Percentiles rank a stretch among this genome's conserved stretches.
These are phyloP conservation scores for Camponotus floridanus DNA, from an alignment of 1,140 invertebrate species.

Conservation along the genomic window DNA sequence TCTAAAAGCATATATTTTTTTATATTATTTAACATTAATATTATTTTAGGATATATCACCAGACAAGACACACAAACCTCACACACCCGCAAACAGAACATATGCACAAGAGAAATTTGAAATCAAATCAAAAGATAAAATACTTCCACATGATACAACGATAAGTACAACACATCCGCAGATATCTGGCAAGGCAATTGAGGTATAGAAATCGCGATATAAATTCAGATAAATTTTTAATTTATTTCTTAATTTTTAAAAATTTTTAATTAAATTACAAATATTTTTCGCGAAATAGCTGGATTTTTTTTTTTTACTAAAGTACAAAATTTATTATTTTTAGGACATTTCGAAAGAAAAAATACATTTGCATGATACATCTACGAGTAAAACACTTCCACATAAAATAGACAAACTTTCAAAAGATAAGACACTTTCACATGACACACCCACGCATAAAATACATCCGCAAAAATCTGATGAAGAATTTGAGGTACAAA, in stretches of 20 bases:
- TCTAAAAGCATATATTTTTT: background rate
- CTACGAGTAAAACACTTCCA: background rate
- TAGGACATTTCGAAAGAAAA: slow-evolving; percentile 31
- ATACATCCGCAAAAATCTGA: background rate
- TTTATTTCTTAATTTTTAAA: too few species aligned
- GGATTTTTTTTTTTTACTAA: too few species aligned
- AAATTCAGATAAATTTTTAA: too few species aligned
- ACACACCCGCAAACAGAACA: slow-evolving; percentile 1
- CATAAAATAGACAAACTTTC: background rate
- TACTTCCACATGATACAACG: background rate
- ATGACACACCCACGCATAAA: slow-evolving; percentile 15
- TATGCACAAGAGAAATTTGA: slow-evolving; percentile 6
- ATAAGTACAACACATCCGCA: slow-evolving; percentile 21
- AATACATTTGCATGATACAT: slow-evolving; percentile 16
- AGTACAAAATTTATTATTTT: too few species aligned
- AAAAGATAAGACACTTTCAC: slow-evolving; percentile 14
- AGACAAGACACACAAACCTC: slow-evolving; percentile 17
- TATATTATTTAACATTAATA: slow-evolving; percentile 15
- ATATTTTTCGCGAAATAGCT: too few species aligned
- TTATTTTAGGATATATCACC: slow-evolving; percentile 51
- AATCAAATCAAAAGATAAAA: slow-evolving; percentile 34
- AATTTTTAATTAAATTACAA: too few species aligned
- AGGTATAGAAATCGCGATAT: slow-evolving; percentile 48
- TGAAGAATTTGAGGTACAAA: slow-evolving; percentile 62
- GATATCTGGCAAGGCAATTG: slow-evolving; percentile 40